Evolutionary conservation across 2,113 vertebrate genomes (phyloP).

Genomic region (Procavia capensis): DNA sequence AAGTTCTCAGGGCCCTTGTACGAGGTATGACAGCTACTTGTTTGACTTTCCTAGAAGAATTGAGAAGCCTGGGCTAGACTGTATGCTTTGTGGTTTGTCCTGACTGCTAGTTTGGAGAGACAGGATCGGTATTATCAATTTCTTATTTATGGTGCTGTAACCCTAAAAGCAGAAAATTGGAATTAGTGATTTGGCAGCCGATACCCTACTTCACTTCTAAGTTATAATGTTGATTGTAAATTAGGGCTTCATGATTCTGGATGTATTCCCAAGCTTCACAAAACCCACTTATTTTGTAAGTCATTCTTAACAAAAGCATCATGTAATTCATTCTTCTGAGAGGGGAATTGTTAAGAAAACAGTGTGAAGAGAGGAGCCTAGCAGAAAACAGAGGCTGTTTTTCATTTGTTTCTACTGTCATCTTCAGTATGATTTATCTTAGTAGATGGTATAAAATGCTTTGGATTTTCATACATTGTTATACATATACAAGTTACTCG

Average conservation of each 20-base stretch:
- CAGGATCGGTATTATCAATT: conserved; percentile 57
- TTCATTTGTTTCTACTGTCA: not conserved
- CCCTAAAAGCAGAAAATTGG: conserved; percentile 22
- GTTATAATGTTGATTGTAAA: not conserved
- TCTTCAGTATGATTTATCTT: not conserved
- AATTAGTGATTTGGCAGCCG: conserved; percentile 32
- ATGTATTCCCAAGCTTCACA: not conserved
- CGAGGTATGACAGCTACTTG: not conserved
- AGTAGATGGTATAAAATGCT: not conserved
- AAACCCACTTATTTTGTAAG: not conserved
- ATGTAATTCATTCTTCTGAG: not conserved
- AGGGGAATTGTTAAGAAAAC: not conserved
- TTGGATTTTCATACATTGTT: not conserved
- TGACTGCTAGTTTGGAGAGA: conserved; percentile 15
- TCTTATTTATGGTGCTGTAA: conserved; percentile 55
- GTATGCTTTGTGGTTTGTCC: conserved; percentile 3
- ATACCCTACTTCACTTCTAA: conserved; percentile 29
- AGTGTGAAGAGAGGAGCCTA: not conserved
- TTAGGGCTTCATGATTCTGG: not conserved
- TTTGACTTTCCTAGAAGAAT: conserved; percentile 37
- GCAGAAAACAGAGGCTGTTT: not conserved
- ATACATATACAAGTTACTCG: not conserved
- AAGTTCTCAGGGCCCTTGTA: not conserved
- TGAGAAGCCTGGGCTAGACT: conserved; percentile 52
- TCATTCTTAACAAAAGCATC: not conserved